These are phyloP conservation scores for Sinocyclocheilus anshuiensis DNA, from an alignment of 2,113 vertebrate genomes.

Conservation along the genomic window DNA sequence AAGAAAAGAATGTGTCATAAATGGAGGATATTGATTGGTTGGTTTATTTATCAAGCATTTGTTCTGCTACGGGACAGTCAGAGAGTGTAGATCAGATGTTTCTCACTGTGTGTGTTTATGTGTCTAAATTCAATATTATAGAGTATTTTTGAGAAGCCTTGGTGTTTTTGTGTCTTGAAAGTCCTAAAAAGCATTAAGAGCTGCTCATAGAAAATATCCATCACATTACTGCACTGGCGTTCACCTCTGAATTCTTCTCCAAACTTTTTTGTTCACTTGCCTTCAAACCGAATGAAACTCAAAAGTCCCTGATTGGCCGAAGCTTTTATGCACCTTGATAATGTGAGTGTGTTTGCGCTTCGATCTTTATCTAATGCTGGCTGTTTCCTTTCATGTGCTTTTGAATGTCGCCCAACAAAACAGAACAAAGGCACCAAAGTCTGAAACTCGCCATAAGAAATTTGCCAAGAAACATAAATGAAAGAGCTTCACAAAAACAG, in stretches of 20 bases:
- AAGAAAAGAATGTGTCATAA: constrained; percentile 6
- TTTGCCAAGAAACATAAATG: not conserved
- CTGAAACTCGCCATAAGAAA: not conserved
- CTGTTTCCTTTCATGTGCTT: constrained; percentile 13
- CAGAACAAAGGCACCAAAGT: not conserved
- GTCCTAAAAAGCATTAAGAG: not conserved
- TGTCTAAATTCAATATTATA: not conserved
- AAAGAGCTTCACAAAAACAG: not conserved
- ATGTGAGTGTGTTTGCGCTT: constrained; percentile 3
- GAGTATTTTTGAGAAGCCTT: not conserved
- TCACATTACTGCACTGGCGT: not conserved
- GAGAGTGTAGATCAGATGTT: constrained; percentile 2
- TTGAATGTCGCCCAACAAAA: not conserved
- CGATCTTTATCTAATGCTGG: not conserved
- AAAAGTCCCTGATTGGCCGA: not conserved
- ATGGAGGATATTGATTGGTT: constrained; percentile 18
- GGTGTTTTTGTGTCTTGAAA: not conserved
- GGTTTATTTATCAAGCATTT: not conserved
- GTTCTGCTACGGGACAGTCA: not conserved
- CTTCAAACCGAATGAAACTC: not conserved
- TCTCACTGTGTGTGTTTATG: not conserved
- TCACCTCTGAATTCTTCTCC: not conserved
- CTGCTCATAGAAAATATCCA: not conserved
- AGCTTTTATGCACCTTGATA: not conserved
- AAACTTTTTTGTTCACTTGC: not conserved